Base-by-base conservation (phyloP, 2,113 vertebrate species). In the Aspiorhynchus laticeps region DNA sequence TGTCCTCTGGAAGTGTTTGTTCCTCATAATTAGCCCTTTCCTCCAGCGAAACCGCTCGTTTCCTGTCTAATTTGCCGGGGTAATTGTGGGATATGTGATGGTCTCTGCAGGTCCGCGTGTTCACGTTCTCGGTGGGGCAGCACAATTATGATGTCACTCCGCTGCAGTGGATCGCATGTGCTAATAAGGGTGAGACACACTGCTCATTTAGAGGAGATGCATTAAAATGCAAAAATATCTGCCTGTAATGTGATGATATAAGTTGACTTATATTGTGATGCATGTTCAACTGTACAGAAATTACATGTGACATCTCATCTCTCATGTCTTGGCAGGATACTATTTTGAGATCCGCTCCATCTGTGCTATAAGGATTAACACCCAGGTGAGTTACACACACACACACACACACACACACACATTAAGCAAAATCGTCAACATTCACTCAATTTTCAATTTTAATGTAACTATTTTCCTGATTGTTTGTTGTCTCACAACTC, bases 61-160 rank as follows among this genome's bases (percentile, higher is more conserved):
- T 69, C 38, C 81, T 48, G 63, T 83, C 41, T 67, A 46, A 83
- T 83, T 67, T 31, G 65, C 28, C 10, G 21, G 41, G 51, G 24
- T 84, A 84, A 84, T 84, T 69, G 26, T 33, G 36, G 63, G 43
- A 61, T 51, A 24, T 73, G n/a, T 19, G 38, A 48, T 86, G 38
- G n/a, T 36, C 43, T 77, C 53, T 76, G 9, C 80, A 95, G 93
- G 94, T 95, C 92, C 0, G 98, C 1, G 98, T 99, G 41, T 99
- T 99, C 92, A 99, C 98, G 2, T 99, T 99, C 94, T 99, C 98
- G 0, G 98, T 99, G 1, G 98, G 98, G 86, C 98, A 99, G 87
- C 98, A 99, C 93, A 99, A 99, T 94, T 99, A 99, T 0, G 98
- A 99, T 0, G 97, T 99, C 92, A 99, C 98, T 1, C 98, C 98